phyloP scores from a whole-genome alignment of 2,113 vertebrate species.

The Tragelaphus imberbis region DNA sequence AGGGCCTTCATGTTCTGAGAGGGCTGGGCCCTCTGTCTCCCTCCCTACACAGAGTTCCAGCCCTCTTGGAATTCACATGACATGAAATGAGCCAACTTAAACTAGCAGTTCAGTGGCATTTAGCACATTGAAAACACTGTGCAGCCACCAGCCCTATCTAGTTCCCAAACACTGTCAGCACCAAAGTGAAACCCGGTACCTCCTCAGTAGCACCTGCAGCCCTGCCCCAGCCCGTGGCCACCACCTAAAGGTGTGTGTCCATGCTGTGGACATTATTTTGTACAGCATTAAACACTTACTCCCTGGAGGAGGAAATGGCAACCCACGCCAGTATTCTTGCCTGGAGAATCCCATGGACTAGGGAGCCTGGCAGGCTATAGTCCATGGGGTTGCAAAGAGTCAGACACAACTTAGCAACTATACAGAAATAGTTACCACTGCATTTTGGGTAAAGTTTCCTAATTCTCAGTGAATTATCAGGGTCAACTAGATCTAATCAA shows the following conservation, averaged over 20 bases:
- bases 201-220: neutral
- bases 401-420: too few relatives aligned
- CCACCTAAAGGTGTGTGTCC: neutral
- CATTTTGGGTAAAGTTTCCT: neutral
- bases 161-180: neutral
- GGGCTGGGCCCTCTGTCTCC: neutral
- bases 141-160: neutral
- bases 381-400: too few relatives aligned
- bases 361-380: too few relatives aligned
- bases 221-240: neutral
- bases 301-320: too few relatives aligned
- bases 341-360: too few relatives aligned
- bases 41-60: neutral
- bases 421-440: too few relatives aligned
- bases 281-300: neutral
- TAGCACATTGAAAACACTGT: neutral
- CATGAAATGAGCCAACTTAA: neutral
- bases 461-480: neutral
- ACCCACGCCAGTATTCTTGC: too few relatives aligned
- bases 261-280: neutral
- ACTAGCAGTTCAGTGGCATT: neutral
- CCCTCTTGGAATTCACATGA: neutral
- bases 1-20: neutral
- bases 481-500: neutral
- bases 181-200: neutral